Evolutionary conservation across 2,113 vertebrate species (phyloP).

Genomic region (Platysteira castanea): DNA sequence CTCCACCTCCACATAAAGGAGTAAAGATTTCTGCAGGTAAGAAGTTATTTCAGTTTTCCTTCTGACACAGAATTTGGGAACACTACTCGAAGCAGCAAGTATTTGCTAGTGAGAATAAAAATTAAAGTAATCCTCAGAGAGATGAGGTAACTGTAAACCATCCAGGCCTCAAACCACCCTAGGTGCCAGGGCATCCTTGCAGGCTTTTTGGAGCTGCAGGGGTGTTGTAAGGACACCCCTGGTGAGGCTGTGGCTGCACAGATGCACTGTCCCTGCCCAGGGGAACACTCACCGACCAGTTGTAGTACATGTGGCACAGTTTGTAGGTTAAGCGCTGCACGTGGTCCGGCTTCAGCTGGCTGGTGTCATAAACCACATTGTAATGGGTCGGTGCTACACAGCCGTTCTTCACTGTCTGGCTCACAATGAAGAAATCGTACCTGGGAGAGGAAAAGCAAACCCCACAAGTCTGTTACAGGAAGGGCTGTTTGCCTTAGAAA

Average conservation of each 20-base stretch:
- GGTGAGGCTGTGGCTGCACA: not conserved
- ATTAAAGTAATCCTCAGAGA: not conserved
- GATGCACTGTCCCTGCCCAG: not conserved
- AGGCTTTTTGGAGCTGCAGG: not conserved
- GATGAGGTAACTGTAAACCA: fast-evolving
- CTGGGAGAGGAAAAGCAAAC: constrained; percentile 42
- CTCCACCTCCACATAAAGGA: not conserved
- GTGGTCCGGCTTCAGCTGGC: constrained; percentile 89
- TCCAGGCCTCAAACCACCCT: fast-evolving
- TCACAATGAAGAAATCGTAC: constrained; percentile 95
- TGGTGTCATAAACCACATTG: constrained; percentile 90
- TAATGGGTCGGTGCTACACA: constrained; percentile 91
- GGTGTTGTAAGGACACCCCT: too few relatives aligned
- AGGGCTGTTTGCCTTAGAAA: fast-evolving
- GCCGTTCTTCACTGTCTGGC: constrained; percentile 83
- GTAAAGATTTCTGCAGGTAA: not conserved
- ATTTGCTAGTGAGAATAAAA: not conserved
- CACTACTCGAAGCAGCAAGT: not conserved
- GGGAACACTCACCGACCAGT: constrained; percentile 86
- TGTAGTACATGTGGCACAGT: constrained; percentile 94
- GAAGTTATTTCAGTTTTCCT: not conserved
- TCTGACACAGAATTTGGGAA: not conserved
- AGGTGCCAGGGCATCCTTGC: not conserved
- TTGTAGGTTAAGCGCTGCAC: constrained; percentile 94
- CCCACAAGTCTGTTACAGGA: too few relatives aligned